Base-by-base conservation (phyloP, 2,888 invertebrate genomes). In the Congeria kusceri region DNA sequence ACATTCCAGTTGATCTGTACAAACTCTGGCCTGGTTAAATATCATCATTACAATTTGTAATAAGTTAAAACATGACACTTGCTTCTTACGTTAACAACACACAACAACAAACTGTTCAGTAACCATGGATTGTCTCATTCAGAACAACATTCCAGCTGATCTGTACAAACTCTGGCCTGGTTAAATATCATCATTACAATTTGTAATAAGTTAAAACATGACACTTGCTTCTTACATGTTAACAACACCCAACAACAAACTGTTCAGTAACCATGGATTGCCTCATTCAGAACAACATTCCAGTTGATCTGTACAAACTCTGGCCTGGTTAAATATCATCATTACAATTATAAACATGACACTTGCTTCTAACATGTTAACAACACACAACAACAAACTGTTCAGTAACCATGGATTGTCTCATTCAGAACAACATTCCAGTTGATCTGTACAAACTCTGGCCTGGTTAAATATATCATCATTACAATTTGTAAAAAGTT, bases 91-190 rank as follows among this genome's bases (percentile, higher is more conserved):
- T 53, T 25, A 53, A n/a, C n/a, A n/a, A 44, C 46, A 9, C 46
- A 44, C 18, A n/a, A 53, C 20, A 20, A 53, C 23, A 53, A 53
- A 53, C 53, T 69, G 69, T 62, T 69, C 69, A 69, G 69, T 61
- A 29, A 15, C 47, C 27, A 61, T 53, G 69, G 61, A 62, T 69
- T 49, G 61, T 69, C 69, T 69, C 69, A 69, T 69, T 5, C 32
- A 49, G 62, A 15, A 59, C 20, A 32, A 27, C 13, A 20, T 15
- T 39, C 15, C 15, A 11, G 39, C 15, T 39, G 39, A 39, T 39
- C 39, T 39, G 39, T 39, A 69, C 59, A 69, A 69, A 69, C 69
- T 69, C 69, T 69, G 61, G 69, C 69, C 69, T 47, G 69, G 53
- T 62, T 39, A 15, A 28, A 13, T 69, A 29, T 49, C 69, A 69